Evolutionary conservation across 1,140 invertebrate genomes (phyloP), one percentile per base, ranked within the genome.

Genomic region (Caenorhabditis inopinata): DNA sequence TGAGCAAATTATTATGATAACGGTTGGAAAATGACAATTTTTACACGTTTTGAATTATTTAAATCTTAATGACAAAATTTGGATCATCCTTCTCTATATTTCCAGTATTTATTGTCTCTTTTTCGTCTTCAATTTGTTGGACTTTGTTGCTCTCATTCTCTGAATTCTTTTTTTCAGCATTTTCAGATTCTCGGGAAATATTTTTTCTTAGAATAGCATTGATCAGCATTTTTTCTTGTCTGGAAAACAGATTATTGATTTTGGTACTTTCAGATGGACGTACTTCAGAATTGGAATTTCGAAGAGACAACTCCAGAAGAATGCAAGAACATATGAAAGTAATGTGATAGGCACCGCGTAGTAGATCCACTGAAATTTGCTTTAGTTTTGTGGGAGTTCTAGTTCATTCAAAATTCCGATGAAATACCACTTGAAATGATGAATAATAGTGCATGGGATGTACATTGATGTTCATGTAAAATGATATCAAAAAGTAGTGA

Each of bases 271-370:
- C 5, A 42, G 7, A 29, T n/a, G n/a, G n/a, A 68, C 58, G 18
- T 21, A 68, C 58, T 68, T 68, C n/a, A 68, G 23, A n/a, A 32
- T 68, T 12, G 77, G 53, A 25, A 79, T 38, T 73, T 79, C 77
- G 49, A 79, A 79, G 21, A 79, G 42, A 1, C 53, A 68, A 46
- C 77, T 79, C 77, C 77, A 79, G 38, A 79, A 58, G 11, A 79
- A 45, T 14, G 51, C 77, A 21, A 79, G 73, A 25, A 79, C 18
- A 21, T 79, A 79, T 29, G 73, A 32, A 16, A 81, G 25, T 2
- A 81, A 32, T 7, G 73, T 74, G 79, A 74, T 32, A 0, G 79
- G 49, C 0, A 81, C 47, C 5, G 73, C 46, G 62, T 45, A 58
- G 21, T 81, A 73, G 73, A 81, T 76, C 45, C 49, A 81, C 74